Conservation (phyloP, 2,888 invertebrate genomes). For the Microctonus aethiopoides region DNA sequence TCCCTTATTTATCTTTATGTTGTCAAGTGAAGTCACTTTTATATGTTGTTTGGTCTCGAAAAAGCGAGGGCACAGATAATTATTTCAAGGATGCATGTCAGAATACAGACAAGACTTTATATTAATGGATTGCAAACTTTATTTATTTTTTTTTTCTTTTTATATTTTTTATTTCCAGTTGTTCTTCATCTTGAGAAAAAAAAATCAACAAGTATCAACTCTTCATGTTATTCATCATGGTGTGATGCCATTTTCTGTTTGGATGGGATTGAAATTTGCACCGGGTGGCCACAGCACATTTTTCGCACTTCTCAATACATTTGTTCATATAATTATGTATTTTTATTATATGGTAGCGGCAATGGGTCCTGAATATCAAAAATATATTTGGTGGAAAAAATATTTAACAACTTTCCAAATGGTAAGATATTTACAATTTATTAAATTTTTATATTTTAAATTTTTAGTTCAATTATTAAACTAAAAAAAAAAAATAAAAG, state of each 20-base stretch:
- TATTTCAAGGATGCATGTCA: conserved; percentile 1
- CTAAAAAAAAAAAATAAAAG: no score
- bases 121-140: background rate
- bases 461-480: background rate
- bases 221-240: conserved; percentile 97
- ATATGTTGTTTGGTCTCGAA: background rate
- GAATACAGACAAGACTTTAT: background rate
- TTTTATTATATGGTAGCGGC: conserved; percentile 96
- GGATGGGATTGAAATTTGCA: conserved; percentile 94
- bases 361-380: conserved; percentile 92
- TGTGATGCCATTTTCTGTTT: conserved; percentile 94
- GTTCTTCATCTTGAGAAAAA: conserved; percentile 95
- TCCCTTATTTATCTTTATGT: background rate
- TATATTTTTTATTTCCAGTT: conserved; percentile 66
- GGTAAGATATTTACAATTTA: conserved; percentile 69
- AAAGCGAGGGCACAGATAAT: background rate
- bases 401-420: conserved; percentile 95
- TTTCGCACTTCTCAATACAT: conserved; percentile 92
- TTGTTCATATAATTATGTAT: conserved; percentile 97
- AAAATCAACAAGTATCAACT: conserved; percentile 92
- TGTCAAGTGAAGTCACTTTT: background rate
- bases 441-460: background rate
- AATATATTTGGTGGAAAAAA: conserved; percentile 98
- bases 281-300: conserved; percentile 98
- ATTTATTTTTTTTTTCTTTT: conserved; percentile 11